A percentile compares a stretch with the other conserved stretches of the same genome.
Conservation (phyloP, 2,888 invertebrate genomes). For the Vanessa cardui region DNA sequence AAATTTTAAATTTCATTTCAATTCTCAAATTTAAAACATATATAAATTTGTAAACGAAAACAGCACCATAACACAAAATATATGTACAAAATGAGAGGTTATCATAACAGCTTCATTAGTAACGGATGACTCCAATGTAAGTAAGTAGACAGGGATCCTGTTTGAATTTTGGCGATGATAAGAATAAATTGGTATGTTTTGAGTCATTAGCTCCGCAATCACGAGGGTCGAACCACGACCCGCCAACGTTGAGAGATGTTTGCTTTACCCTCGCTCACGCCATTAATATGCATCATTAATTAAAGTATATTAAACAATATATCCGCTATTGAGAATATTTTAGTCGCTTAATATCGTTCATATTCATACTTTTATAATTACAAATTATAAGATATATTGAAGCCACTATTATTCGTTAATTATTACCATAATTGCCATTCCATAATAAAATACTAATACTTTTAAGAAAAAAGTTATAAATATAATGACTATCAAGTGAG, state of each 20-base stretch:
- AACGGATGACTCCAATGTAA: background rate
- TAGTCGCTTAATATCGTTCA: no score
- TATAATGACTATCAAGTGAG: no score
- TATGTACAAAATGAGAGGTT: background rate
- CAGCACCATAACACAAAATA: no score
- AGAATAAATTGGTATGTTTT: constrained; percentile 16
- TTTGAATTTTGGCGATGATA: constrained; percentile 10
- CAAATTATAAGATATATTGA: no score
- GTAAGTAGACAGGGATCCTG: background rate
- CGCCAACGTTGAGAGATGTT: background rate
- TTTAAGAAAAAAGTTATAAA: no score
- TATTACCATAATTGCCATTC: no score
- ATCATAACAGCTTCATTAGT: constrained; percentile 6
- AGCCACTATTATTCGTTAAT: no score
- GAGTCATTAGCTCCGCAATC: constrained; percentile 17
- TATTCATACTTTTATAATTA: no score
- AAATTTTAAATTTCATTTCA: no score
- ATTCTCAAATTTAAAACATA: no score
- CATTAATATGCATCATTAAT: constrained; percentile 5
- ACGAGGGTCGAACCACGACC: constrained; percentile 15
- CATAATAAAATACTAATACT: no score
- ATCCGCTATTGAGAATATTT: background rate
- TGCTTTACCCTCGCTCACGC: background rate
- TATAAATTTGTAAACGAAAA: no score
- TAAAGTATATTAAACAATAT: background rate